These are phyloP conservation scores for Heliconius nattereri DNA, from an alignment of 1,140 invertebrate species.

Conservation along the genomic window DNA sequence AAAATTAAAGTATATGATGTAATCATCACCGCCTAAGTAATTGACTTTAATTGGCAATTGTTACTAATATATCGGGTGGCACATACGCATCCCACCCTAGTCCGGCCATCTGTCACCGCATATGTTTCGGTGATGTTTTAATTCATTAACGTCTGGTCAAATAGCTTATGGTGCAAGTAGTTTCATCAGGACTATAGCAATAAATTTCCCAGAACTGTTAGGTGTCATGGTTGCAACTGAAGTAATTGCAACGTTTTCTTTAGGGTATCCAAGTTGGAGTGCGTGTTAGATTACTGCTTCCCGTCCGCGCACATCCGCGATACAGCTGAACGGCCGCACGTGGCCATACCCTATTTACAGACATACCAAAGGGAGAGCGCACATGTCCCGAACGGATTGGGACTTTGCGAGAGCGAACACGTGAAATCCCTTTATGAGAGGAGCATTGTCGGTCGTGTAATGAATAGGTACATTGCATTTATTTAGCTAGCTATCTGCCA, in stretches of 20 bases:
- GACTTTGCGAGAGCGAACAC: conserved; percentile 77
- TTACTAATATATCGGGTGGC: conserved; percentile 64
- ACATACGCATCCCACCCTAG: conserved; percentile 71
- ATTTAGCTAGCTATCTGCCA: conserved; percentile 75
- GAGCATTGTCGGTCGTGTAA: conserved; percentile 74
- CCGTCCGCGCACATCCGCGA: conserved; percentile 75
- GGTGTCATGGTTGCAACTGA: too few relatives aligned
- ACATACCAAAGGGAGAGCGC: conserved; percentile 76
- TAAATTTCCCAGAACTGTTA: too few relatives aligned
- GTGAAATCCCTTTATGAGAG: conserved; percentile 79
- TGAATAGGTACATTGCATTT: conserved; percentile 79
- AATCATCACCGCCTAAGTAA: conserved; percentile 26
- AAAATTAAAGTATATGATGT: neutral
- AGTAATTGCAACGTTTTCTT: conserved; percentile 50
- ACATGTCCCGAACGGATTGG: conserved; percentile 78
- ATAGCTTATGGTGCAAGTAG: conserved; percentile 38
- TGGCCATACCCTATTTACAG: conserved; percentile 80
- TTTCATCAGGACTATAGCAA: neutral
- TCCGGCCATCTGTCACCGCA: conserved; percentile 77
- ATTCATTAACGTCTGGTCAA: conserved; percentile 75
- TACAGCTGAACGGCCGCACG: conserved; percentile 78
- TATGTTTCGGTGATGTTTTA: conserved; percentile 74
- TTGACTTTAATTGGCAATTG: conserved; percentile 53
- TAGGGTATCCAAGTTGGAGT: conserved; percentile 49
- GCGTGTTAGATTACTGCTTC: conserved; percentile 77